A percentile compares a stretch with the other conserved stretches of the same genome.
These are phyloP conservation scores for Anhinga rufa DNA, from an alignment of 2,113 vertebrate genomes.

Conservation along the genomic window DNA sequence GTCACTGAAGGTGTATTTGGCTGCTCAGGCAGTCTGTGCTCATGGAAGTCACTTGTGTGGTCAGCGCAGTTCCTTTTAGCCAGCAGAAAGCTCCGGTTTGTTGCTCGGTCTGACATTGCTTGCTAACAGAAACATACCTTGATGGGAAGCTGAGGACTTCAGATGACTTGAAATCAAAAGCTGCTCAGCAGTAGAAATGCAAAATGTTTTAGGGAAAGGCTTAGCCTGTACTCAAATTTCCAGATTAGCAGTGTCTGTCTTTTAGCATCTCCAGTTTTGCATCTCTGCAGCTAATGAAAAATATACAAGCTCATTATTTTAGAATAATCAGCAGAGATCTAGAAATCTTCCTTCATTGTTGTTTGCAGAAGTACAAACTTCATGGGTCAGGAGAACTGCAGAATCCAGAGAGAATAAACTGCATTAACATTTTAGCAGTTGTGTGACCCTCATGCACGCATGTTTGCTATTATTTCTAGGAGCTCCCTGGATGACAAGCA, in stretches of 20 bases:
- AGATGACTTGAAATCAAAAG: neutral
- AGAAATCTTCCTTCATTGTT: neutral
- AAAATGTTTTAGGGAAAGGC: neutral
- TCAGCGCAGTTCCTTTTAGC: neutral
- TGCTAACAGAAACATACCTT: neutral
- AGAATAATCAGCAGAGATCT: neutral
- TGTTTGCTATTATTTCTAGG: constrained; percentile 53
- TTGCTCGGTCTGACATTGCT: neutral
- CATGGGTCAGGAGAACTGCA: neutral
- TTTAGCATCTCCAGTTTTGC: neutral
- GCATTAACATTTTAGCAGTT: constrained; percentile 50
- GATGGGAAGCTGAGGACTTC: neutral
- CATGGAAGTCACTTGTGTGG: neutral
- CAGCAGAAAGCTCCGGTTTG: neutral
- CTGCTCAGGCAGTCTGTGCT: neutral
- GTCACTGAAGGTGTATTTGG: neutral
- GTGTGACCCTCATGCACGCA: neutral
- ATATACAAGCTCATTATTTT: neutral
- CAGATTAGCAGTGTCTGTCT: neutral
- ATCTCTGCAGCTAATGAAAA: neutral
- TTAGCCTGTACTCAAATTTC: neutral
- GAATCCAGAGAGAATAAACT: constrained; percentile 13
- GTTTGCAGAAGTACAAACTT: neutral
- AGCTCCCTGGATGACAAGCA: constrained; percentile 36
- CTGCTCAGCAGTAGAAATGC: neutral